Base-by-base conservation (phyloP, 2,113 vertebrate species). In the Pachypanchax playfairii region DNA sequence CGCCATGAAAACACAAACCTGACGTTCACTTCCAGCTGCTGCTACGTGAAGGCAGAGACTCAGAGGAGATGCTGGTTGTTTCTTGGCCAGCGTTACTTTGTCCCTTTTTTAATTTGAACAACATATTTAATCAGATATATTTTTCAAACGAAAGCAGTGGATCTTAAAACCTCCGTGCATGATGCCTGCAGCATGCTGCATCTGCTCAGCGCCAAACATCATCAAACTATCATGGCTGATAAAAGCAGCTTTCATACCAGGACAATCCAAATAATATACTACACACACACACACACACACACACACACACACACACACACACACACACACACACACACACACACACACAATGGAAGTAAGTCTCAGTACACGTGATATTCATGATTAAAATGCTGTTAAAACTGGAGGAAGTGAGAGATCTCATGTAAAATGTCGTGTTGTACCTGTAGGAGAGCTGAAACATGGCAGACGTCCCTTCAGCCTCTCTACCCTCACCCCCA, bases 371-470 rank as follows among this genome's bases (percentile, higher is more conserved):
- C 68, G 54, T 25, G 44, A 73, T 75, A 73, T 76, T 80, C 43
- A 48, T n/a, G n/a, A n/a, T n/a, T 83, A 89, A 89, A 83, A 83
- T 49, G 38, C 35, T 81, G 77, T 73, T 76, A 83, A 85, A 85
- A 38, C 74, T 70, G 49, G 61, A 82, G 84, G 76, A 86, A 70
- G 76, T 76, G 70, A 68, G 80, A 85, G 73, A 75, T 77, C 12
- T 65, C 91, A 85, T 87, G 81, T 91, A 93, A 93, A 93, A 88
- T 10, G 57, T 79, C 77, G 70, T 59, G 70, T 77, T 79, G 83
- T 80, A 78, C 66, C 78, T 51, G 33, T 26, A 35, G 26, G 36
- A 25, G 29, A 15, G 14, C 18, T 15, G 8, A 14, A 14, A 14
- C 3, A 14, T 36, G 35, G 14, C 10, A 36, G 35, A 36, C 2